Base-by-base conservation (phyloP, 2,888 invertebrate species). In the Aphodius granarius region DNA sequence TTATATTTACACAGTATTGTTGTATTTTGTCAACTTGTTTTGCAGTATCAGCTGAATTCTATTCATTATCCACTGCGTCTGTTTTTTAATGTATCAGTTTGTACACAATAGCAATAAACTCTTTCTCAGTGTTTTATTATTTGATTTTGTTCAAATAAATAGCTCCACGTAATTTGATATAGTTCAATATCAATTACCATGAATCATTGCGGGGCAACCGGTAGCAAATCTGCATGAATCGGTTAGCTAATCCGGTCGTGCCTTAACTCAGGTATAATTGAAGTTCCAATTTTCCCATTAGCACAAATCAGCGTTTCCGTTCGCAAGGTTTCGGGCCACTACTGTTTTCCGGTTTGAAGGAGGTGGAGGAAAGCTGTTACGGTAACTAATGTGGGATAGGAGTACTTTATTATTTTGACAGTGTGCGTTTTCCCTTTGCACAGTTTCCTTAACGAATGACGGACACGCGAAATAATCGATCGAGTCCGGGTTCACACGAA, bases 271-370 rank as follows among this genome's bases (percentile, higher is more conserved):
- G 22, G 68, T 68, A 68, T 68, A 68, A 68, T 68, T 68, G 68
- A 68, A 68, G 68, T 68, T 68, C 68, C 68, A 68, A 68, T 68
- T 68, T 68, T 22, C 68, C 68, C 68, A 68, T 68, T 68, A 68
- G 68, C 68, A 68, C 68, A 68, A 68, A 68, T 68, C 68, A 68
- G 21, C 22, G 20, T 20, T 66, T 18, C 66, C 19, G 66, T 18
- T 18, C 66, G 20, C n/a, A 20, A 22, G 9, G 68, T n/a, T 20
- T 68, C 22, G 68, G n/a, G 68, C 68, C 21, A 5, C n/a, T n/a
- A n/a, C 68, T 22, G 68, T 68, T 20, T 68, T 68, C 68, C 19
- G 21, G 19, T n/a, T 21, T 3, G 22, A 68, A n/a, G 68, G 20
- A n/a, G 19, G 21, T 21, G 13, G 22, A 68, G 21, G 68, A 22